These are phyloP conservation scores for Crocuta crocuta DNA, from an alignment of 2,113 vertebrate species.

Conservation along the genomic window DNA sequence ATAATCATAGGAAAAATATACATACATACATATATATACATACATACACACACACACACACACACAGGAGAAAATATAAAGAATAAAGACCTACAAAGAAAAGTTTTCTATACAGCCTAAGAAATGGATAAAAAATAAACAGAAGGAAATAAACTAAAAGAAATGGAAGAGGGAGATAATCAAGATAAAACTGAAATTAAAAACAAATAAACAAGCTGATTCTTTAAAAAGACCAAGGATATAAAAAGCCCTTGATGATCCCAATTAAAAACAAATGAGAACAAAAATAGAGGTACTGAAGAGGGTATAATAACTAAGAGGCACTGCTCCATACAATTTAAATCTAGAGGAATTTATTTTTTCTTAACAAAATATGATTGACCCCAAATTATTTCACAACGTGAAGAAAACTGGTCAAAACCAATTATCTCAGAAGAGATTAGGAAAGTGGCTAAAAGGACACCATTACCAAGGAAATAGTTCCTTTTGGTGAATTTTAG, in stretches of 20 bases:
- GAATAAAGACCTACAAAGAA: background rate
- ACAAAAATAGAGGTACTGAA: background rate
- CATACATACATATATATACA: no score
- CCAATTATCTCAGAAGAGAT: background rate
- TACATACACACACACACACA: no score
- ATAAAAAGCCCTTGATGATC: background rate
- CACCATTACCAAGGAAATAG: background rate
- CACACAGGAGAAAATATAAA: no score
- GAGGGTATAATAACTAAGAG: background rate
- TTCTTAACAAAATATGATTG: slow-evolving; percentile 39
- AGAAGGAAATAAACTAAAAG: background rate
- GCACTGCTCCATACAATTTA: background rate
- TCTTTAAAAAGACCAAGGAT: background rate
- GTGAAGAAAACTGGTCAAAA: background rate
- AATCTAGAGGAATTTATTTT: background rate
- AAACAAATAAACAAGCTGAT: background rate
- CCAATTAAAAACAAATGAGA: background rate
- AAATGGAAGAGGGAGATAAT: background rate
- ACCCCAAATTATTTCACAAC: background rate
- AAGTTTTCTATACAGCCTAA: background rate
- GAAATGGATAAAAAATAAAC: background rate
- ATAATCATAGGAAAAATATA: background rate
- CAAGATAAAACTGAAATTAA: slow-evolving; percentile 28
- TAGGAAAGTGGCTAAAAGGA: background rate
- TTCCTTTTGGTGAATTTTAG: background rate